A percentile compares a stretch with the other conserved stretches of the same genome.
Conservation (phyloP, 1,140 invertebrate genomes). For the Rhyzopertha dominica region DNA sequence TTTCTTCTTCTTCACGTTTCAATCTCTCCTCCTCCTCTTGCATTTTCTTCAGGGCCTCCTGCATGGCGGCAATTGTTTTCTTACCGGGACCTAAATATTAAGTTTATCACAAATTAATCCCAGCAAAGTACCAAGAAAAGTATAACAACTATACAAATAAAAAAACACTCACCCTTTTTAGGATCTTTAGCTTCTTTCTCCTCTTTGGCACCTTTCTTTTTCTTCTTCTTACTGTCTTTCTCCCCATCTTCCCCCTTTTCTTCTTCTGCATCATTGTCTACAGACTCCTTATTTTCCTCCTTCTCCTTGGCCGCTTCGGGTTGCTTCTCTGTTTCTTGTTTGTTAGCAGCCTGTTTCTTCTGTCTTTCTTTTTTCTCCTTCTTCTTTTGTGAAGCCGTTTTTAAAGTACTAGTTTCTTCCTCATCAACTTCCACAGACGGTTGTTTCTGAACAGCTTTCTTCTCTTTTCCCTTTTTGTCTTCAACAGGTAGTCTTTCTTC, state of each 20-base stretch:
- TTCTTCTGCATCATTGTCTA: constrained; percentile 32
- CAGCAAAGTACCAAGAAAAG: constrained; percentile 17
- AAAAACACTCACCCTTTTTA: constrained; percentile 43
- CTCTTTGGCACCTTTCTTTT: constrained; percentile 44
- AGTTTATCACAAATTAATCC: constrained; percentile 7
- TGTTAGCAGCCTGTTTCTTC: constrained; percentile 64
- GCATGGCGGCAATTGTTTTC: constrained; percentile 80
- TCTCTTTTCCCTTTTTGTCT: constrained; percentile 48
- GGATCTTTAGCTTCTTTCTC: constrained; percentile 43
- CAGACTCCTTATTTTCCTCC: constrained; percentile 32
- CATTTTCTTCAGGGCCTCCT: constrained; percentile 80
- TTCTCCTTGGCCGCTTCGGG: constrained; percentile 33
- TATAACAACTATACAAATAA: constrained; percentile 6
- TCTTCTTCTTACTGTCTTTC: constrained; percentile 45
- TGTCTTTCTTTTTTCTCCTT: constrained; percentile 83
- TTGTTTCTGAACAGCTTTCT: too few species aligned
- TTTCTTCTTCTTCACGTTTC: constrained; percentile 76
- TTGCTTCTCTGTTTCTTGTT: constrained; percentile 46
- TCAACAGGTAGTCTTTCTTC: constrained; percentile 31
- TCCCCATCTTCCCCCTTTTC: constrained; percentile 45
- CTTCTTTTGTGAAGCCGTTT: constrained; percentile 79
- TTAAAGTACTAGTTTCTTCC: constrained; percentile 61
- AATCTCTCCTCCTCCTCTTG: constrained; percentile 84
- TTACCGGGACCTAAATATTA: constrained; percentile 61
- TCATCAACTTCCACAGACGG: constrained; percentile 42